Evolutionary conservation across 2,888 invertebrate species (phyloP).

Genomic region (Lasioglossum villosulum): DNA sequence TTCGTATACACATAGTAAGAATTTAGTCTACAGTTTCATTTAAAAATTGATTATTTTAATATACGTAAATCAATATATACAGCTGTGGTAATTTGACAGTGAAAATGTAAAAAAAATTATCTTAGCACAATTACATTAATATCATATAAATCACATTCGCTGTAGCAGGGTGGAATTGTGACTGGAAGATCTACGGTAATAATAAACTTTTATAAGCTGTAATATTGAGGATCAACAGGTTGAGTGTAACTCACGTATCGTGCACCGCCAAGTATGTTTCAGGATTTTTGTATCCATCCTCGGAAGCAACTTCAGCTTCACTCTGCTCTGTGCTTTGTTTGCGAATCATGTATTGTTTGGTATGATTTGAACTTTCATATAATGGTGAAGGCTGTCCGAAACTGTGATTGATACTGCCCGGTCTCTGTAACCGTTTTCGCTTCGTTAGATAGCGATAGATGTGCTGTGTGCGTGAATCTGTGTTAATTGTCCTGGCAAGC

Average conservation of each 20-base stretch:
- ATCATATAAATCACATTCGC: not conserved
- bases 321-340: not conserved
- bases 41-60: not conserved
- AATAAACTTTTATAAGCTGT: not conserved
- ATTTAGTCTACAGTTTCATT: not conserved
- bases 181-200: not conserved
- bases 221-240: not conserved
- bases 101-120: not conserved
- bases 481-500: slow-evolving; percentile 3
- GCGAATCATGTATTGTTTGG: not conserved
- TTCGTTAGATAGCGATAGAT: not conserved
- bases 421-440: not conserved
- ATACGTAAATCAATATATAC: not conserved
- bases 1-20: too few relatives aligned
- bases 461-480: not conserved
- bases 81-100: not conserved
- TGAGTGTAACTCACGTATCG: not conserved
- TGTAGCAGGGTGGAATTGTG: not conserved
- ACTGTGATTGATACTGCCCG: not conserved
- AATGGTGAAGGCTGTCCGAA: slow-evolving; percentile 5
- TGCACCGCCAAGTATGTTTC: not conserved
- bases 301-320: not conserved
- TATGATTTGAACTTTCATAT: slow-evolving; percentile 1
- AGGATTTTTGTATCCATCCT: not conserved
- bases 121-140: not conserved